Conservation (phyloP, 2,888 invertebrate genomes). For the Prenolepis imparis region DNA sequence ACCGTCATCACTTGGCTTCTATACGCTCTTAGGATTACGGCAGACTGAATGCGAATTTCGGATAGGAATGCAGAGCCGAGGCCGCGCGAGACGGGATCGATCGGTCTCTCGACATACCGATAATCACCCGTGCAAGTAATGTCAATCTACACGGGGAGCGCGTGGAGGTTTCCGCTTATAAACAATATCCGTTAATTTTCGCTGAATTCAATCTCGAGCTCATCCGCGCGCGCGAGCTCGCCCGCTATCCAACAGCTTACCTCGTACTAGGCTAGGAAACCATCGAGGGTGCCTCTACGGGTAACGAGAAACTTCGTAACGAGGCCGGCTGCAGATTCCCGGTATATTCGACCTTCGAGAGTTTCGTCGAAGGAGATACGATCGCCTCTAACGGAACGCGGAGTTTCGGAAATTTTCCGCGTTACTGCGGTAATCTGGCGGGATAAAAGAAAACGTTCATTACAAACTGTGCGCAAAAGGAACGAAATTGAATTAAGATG, state of each 20-base stretch:
- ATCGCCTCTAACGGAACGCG: conserved; percentile 41
- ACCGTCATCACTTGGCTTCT: conserved; percentile 32
- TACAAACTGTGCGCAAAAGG: conserved; percentile 3
- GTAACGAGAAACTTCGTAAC: conserved; percentile 62
- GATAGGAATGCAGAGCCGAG: conserved; percentile 41
- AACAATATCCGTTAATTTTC: conserved; percentile 69
- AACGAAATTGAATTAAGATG: conserved; percentile 15
- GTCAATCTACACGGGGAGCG: conserved; percentile 49
- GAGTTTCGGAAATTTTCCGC: conserved; percentile 43
- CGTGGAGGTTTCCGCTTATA: conserved; percentile 59
- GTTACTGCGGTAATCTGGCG: conserved; percentile 35
- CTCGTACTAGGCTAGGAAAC: conserved; percentile 22
- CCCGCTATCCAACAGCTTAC: conserved; percentile 34
- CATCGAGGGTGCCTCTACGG: conserved; percentile 22
- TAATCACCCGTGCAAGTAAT: conserved; percentile 58
- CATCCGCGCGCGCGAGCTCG: conserved; percentile 39
- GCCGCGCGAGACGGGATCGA: conserved; percentile 39
- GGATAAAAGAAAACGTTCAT: background rate
- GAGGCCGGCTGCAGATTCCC: conserved; percentile 40
- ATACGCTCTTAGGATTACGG: conserved; percentile 35
- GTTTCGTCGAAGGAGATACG: conserved; percentile 54
- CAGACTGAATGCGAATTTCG: conserved; percentile 25
- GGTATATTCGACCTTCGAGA: conserved; percentile 55
- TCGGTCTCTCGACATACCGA: conserved; percentile 54
- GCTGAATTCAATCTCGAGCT: conserved; percentile 62